Percentiles rank a stretch among this genome's conserved stretches.
phyloP scores from a whole-genome alignment of 2,888 invertebrate species.

The Lasioglossum figueresi region DNA sequence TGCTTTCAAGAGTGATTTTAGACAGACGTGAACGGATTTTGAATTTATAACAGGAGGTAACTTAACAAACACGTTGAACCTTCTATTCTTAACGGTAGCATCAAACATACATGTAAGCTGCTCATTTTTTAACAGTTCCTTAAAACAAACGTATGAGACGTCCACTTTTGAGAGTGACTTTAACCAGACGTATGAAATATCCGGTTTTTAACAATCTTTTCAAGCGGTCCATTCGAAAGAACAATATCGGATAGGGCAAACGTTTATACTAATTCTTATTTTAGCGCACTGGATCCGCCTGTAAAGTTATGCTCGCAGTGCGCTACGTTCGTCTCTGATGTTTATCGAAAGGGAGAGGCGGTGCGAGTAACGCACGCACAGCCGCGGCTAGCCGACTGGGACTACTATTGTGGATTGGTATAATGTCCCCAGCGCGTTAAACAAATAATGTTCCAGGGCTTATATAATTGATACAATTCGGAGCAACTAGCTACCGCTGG shows the following conservation, averaged over 20 bases:
- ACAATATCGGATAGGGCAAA: not conserved
- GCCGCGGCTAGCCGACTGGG: not conserved
- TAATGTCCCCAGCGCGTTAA: not conserved
- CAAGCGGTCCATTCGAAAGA: not conserved
- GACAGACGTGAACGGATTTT: not conserved
- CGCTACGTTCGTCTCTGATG: not conserved
- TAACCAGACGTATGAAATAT: not conserved
- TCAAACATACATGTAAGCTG: not conserved
- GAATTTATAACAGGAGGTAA: not conserved
- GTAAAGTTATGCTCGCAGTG: not conserved
- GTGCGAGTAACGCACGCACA: not conserved
- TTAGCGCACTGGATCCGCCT: not conserved
- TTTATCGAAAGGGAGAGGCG: not conserved
- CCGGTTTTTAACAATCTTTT: too few relatives aligned
- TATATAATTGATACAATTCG: not conserved
- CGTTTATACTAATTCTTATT: not conserved
- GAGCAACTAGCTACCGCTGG: not conserved
- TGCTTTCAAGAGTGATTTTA: too few relatives aligned
- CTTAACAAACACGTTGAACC: not conserved
- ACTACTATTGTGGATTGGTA: not conserved
- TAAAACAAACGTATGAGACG: not conserved
- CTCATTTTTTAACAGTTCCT: not conserved
- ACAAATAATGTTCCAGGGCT: not conserved
- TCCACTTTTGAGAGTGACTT: not conserved
- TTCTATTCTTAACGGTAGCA: not conserved